Base-by-base conservation (phyloP, 1,140 invertebrate species). In the Drosophila auraria region DNA sequence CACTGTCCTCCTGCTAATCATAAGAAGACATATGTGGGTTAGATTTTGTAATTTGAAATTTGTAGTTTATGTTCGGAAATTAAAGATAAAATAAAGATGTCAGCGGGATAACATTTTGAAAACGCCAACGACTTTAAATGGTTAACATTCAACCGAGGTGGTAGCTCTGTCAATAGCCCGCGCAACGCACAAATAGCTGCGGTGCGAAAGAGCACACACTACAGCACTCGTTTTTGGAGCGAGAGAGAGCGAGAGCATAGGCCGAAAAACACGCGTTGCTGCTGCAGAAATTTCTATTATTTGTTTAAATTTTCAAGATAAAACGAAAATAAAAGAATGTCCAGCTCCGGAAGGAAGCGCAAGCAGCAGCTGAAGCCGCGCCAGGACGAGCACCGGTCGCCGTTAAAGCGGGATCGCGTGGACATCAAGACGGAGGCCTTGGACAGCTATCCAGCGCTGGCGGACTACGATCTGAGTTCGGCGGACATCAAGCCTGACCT, bases 1-100 rank as follows among this genome's bases (percentile, higher is more conserved):
- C 98, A 99, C 72, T 95, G 95, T 25, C 97, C 96, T 50, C 91
- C 92, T 93, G 62, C 1, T 78, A 61, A n/a, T 17, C 12, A 66
- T 15, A 66, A 20, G 27, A 11, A 5, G 2, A 27, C 27, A 59
- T 12, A 9, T 45, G 4, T 5, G 5, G 5, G 11, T 25, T 17
- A 38, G 33, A 9, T 40, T 38, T 38, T 7, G 15, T 7, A 5
- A 36, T 57, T 23, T 20, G 20, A 1, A 20, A 20, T 57, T 0
- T 6, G 8, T 38, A 20, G 1, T 23, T 3, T 14, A 20, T 54
- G 14, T 54, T 7, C 0, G 1, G 6, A 12, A 33, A 33, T 20
- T 20, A 9, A 9, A 20, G n/a, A 20, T 8, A 45, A 17, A 45
- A 20, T 11, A n/a, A 17, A 23, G 17, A 17, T 7, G 7, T 6